Percentiles rank a stretch among this genome's conserved stretches.
Evolutionary conservation across 2,113 vertebrate species (phyloP).

Genomic region (Porphyrio hochstetteri): DNA sequence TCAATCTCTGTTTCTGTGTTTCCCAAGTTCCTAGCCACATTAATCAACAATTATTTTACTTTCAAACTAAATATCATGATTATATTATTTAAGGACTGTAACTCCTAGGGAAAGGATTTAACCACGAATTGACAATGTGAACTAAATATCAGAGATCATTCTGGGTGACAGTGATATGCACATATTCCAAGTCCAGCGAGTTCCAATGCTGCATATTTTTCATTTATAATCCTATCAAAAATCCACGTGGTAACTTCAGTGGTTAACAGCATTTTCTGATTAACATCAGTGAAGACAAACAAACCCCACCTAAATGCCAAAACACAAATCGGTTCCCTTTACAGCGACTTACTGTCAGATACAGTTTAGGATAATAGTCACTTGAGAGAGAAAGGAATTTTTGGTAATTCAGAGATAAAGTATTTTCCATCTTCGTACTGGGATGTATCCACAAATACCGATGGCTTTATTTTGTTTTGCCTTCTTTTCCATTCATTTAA

Average conservation of each 20-base stretch:
- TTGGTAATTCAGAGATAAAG: neutral
- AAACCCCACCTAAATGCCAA: neutral
- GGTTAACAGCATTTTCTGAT: neutral
- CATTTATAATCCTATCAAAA: neutral
- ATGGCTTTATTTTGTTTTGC: neutral
- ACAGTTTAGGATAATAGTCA: neutral
- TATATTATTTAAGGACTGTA: neutral
- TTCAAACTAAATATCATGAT: neutral
- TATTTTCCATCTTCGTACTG: neutral
- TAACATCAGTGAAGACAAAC: neutral
- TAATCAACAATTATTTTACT: neutral
- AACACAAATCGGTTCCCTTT: neutral
- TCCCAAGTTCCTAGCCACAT: neutral
- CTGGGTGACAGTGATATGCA: neutral
- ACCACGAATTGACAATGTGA: neutral
- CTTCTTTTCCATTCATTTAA: neutral
- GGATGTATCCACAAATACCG: neutral
- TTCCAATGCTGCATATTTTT: neutral
- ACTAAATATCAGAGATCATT: neutral
- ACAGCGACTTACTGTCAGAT: neutral
- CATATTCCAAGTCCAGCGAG: neutral
- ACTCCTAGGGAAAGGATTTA: neutral
- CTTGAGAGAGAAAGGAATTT: slow-evolving; percentile 5
- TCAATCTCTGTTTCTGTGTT: neutral
- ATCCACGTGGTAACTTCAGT: neutral